Conservation (phyloP, 2,888 invertebrate species). For the Lycia hirtaria region DNA sequence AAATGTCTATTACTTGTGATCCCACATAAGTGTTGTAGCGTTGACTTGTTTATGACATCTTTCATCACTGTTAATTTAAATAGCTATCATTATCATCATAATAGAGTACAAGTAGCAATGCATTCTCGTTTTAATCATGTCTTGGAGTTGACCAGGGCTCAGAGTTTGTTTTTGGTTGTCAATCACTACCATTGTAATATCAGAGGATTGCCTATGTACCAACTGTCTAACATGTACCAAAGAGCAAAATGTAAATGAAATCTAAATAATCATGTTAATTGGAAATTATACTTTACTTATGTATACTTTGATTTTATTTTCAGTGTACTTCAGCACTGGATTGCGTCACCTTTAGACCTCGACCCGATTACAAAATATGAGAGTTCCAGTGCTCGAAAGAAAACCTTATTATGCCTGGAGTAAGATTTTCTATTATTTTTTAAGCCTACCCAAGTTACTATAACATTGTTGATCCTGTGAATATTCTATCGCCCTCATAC, state of each 20-base stretch:
- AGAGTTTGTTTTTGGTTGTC: too few species aligned
- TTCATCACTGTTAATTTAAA: too few species aligned
- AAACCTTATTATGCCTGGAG: constrained; percentile 58
- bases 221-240: constrained; percentile 4
- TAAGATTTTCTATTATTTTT: constrained; percentile 51
- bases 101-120: too few species aligned
- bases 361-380: constrained; percentile 50
- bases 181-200: too few species aligned
- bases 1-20: too few species aligned
- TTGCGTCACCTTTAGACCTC: constrained; percentile 61
- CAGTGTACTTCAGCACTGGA: constrained; percentile 78
- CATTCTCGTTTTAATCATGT: too few species aligned
- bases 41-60: too few species aligned
- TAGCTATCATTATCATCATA: too few species aligned
- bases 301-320: constrained; percentile 57
- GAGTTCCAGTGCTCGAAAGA: constrained; percentile 67
- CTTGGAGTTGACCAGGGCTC: too few species aligned
- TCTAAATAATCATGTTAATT: constrained; percentile 18
- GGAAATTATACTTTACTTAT: constrained; percentile 38
- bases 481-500: constrained; percentile 54
- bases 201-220: not conserved
- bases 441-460: constrained; percentile 57
- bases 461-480: constrained; percentile 63
- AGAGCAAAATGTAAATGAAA: constrained; percentile 14
- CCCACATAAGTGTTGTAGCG: too few species aligned